Conservation (phyloP, 92 coral and sea anemone genomes). For the Montipora capitata region DNA sequence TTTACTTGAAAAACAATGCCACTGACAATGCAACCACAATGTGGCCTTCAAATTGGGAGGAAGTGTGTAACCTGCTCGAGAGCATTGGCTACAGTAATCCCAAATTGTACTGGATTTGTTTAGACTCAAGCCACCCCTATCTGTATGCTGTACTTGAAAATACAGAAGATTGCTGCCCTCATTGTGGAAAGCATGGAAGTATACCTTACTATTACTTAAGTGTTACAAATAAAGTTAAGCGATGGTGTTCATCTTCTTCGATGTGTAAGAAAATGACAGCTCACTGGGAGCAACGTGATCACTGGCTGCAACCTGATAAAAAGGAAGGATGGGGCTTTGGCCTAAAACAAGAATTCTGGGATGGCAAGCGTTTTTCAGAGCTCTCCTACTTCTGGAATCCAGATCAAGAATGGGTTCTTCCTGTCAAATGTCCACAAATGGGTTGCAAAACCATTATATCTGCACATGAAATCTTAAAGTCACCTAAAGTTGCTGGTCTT, state of each 20-base stretch:
- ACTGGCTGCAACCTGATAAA: constrained; percentile 63
- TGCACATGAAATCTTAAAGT: constrained; percentile 46
- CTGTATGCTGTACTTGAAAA: constrained; percentile 61
- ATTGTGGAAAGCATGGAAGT: constrained; percentile 66
- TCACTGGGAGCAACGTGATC: constrained; percentile 60
- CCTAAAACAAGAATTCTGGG: constrained; percentile 70
- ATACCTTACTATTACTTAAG: constrained; percentile 69
- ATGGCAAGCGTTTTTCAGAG: constrained; percentile 76
- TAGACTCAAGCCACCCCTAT: constrained; percentile 75
- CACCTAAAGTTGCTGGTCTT: constrained; percentile 52
- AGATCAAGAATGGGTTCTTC: constrained; percentile 66
- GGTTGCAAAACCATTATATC: constrained; percentile 62
- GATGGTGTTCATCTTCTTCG: constrained; percentile 59
- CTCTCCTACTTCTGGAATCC: constrained; percentile 80
- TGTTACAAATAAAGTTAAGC: constrained; percentile 39
- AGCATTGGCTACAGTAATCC: constrained; percentile 63
- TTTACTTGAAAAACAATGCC: not conserved
- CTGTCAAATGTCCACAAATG: constrained; percentile 54
- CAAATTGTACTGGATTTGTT: constrained; percentile 68
- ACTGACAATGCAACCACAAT: constrained; percentile 22
- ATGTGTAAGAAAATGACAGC: constrained; percentile 68
- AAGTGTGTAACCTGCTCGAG: constrained; percentile 59
- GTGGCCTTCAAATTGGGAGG: constrained; percentile 81
- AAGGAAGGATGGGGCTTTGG: constrained; percentile 59
- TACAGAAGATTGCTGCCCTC: constrained; percentile 53